A percentile compares a stretch with the other conserved stretches of the same genome.
phyloP scores from a whole-genome alignment of 2,797 vertebrate genomes.

The Tapera naevia region DNA sequence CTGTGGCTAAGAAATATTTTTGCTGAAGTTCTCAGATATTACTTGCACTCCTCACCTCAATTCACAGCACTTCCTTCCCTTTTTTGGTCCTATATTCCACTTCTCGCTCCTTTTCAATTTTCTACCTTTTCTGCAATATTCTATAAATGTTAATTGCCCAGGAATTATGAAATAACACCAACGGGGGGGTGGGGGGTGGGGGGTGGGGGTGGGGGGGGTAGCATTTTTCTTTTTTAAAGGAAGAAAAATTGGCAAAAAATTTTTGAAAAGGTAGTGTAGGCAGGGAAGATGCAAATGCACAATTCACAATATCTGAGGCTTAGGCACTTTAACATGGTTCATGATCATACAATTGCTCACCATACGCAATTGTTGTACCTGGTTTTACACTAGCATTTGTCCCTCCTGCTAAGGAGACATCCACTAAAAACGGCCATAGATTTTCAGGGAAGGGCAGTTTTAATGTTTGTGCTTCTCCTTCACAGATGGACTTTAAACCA shows the following conservation, averaged over 20 bases:
- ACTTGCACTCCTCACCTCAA: background rate
- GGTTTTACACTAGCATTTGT: background rate
- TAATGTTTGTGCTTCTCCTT: background rate
- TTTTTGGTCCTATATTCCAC: background rate
- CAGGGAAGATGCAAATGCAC: background rate
- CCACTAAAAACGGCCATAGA: background rate
- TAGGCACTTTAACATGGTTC: background rate
- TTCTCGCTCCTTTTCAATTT: background rate
- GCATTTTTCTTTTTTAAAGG: background rate
- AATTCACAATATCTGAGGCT: background rate
- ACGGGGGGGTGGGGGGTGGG: too few species aligned
- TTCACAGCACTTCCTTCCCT: background rate
- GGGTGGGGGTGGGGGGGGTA: fast-evolving
- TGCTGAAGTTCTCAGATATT: background rate
- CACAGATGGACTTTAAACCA: background rate
- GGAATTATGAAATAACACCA: background rate
- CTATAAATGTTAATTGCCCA: background rate
- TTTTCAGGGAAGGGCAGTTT: background rate
- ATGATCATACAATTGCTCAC: background rate
- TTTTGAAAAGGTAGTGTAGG: background rate
- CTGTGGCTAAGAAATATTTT: background rate
- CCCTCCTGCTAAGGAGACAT: fast-evolving
- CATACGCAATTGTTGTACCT: background rate
- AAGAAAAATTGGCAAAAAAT: fast-evolving
- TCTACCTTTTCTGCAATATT: background rate